Conservation (phyloP, 2,888 invertebrate genomes). For the Drosophila pegasa region DNA sequence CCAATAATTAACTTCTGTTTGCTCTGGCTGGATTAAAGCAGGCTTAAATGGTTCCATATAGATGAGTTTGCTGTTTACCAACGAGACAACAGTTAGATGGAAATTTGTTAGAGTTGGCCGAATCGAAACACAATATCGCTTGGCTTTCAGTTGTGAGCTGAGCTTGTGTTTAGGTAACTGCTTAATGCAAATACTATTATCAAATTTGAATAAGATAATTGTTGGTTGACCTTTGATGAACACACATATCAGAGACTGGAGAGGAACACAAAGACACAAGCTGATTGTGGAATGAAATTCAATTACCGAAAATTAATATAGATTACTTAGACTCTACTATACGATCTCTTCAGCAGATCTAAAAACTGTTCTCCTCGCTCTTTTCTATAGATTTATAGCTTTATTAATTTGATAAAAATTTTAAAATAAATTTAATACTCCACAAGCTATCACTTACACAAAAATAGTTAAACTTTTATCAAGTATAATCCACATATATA, state of each 20-base stretch:
- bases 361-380: neutral
- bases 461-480: neutral
- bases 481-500: neutral
- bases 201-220: neutral
- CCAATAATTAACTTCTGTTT: conserved; percentile 11
- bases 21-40: neutral
- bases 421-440: neutral
- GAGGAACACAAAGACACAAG: neutral
- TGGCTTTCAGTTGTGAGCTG: neutral
- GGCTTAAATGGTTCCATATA: neutral
- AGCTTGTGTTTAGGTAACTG: neutral
- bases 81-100: neutral
- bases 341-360: neutral
- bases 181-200: neutral
- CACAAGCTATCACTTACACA: neutral
- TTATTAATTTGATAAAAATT: neutral
- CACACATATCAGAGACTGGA: neutral
- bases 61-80: neutral
- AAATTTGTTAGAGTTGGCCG: neutral
- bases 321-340: neutral
- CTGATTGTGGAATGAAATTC: too few species aligned
- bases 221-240: neutral
- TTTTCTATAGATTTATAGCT: neutral
- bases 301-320: too few species aligned
- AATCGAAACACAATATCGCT: neutral